A percentile compares a stretch with the other conserved stretches of the same genome.
Evolutionary conservation across 1,140 invertebrate genomes (phyloP).

Genomic region (Elymnias hypermnestra): DNA sequence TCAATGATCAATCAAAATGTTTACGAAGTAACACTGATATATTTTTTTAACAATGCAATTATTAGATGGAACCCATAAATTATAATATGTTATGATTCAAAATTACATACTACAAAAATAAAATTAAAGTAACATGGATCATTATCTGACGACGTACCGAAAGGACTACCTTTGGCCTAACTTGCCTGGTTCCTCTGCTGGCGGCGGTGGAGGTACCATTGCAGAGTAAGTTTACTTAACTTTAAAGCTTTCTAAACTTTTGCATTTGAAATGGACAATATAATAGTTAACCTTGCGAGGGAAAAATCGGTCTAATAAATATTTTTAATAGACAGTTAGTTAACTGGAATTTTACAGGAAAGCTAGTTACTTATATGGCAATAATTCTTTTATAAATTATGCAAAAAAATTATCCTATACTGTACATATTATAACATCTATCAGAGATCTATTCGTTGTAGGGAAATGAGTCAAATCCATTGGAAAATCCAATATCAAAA

Average conservation of each 20-base stretch:
- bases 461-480: too few species aligned
- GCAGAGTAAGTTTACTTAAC: conserved; percentile 43
- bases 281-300: not conserved
- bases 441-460: too few species aligned
- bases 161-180: conserved; percentile 79
- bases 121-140: conserved; percentile 54
- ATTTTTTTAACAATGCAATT: not conserved
- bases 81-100: not conserved
- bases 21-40: not conserved
- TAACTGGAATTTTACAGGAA: too few species aligned
- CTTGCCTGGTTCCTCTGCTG: conserved; percentile 26
- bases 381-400: too few species aligned
- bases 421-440: too few species aligned
- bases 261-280: not conserved
- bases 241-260: not conserved
- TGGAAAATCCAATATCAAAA: too few species aligned
- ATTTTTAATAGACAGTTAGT: too few species aligned
- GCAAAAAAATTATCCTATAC: too few species aligned
- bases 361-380: too few species aligned
- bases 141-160: conserved; percentile 76
- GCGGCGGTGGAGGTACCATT: conserved; percentile 32
- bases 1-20: conserved; percentile 5
- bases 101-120: not conserved
- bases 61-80: not conserved
- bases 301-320: not conserved